Evolutionary conservation across 2,888 invertebrate species (phyloP).

Genomic region (Omphaloscelis lunosa): DNA sequence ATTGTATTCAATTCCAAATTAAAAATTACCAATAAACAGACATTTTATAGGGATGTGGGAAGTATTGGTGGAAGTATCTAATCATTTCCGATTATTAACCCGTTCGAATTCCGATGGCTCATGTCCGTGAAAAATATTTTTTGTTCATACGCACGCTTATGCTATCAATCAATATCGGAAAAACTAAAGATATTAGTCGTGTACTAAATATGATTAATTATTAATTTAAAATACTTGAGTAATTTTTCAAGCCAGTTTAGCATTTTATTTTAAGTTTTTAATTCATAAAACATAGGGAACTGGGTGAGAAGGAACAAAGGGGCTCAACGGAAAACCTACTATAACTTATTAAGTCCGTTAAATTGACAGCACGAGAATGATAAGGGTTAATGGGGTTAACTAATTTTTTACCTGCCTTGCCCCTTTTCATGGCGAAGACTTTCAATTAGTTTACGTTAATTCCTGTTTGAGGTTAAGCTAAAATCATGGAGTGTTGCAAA

Average conservation of each 20-base stretch:
- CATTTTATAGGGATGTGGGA: constrained; percentile 9
- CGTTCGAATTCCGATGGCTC: neutral
- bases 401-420: neutral
- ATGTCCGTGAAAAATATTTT: constrained; percentile 17
- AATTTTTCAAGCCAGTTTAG: no score
- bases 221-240: no score
- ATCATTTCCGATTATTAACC: constrained; percentile 21
- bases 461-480: neutral
- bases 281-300: no score
- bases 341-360: neutral
- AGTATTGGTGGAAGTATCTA: constrained; percentile 10
- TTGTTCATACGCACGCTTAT: neutral
- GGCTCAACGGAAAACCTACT: neutral
- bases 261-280: no score
- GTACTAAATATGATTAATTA: no score
- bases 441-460: neutral
- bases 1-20: constrained; percentile 32
- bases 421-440: neutral
- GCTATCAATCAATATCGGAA: neutral
- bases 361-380: constrained; percentile 13
- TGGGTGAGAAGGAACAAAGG: no score
- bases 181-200: neutral
- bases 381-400: neutral
- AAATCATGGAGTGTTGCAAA: neutral
- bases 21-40: neutral